These are phyloP conservation scores for Charadrius vociferus DNA, from an alignment of 2,113 vertebrate genomes.

Conservation along the genomic window DNA sequence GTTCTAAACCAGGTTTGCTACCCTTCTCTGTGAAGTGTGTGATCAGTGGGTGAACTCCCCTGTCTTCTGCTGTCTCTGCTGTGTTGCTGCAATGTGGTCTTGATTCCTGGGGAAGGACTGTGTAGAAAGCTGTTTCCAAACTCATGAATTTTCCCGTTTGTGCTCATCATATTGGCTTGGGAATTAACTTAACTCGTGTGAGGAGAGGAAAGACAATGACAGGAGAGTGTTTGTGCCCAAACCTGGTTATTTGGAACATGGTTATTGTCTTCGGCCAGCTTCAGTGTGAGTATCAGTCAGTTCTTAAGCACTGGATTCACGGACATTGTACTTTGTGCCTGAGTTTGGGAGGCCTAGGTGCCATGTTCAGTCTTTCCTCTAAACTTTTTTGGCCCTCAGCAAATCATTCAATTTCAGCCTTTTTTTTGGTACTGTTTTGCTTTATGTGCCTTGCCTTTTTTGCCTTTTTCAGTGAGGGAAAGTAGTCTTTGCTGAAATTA, in stretches of 20 bases:
- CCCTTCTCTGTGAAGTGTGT: background rate
- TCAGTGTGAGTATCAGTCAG: background rate
- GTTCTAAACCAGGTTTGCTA: background rate
- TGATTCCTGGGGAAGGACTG: background rate
- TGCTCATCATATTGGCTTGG: background rate
- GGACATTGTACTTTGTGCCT: background rate
- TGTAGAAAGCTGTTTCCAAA: background rate
- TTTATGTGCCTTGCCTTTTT: background rate
- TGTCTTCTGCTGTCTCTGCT: background rate
- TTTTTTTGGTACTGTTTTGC: background rate
- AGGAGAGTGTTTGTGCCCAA: background rate
- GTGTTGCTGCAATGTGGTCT: background rate
- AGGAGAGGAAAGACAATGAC: background rate
- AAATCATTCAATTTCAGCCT: background rate
- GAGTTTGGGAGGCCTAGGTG: background rate
- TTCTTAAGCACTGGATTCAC: background rate
- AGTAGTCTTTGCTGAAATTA: background rate
- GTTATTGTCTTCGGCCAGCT: background rate
- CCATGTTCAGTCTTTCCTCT: background rate
- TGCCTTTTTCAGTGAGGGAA: background rate
- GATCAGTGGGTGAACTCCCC: background rate
- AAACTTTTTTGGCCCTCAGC: background rate
- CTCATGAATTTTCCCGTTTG: background rate
- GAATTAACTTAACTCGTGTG: background rate
- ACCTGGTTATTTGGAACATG: background rate